Conservation (phyloP, 2,113 vertebrate species). For the Lethenteron reissneri region DNA sequence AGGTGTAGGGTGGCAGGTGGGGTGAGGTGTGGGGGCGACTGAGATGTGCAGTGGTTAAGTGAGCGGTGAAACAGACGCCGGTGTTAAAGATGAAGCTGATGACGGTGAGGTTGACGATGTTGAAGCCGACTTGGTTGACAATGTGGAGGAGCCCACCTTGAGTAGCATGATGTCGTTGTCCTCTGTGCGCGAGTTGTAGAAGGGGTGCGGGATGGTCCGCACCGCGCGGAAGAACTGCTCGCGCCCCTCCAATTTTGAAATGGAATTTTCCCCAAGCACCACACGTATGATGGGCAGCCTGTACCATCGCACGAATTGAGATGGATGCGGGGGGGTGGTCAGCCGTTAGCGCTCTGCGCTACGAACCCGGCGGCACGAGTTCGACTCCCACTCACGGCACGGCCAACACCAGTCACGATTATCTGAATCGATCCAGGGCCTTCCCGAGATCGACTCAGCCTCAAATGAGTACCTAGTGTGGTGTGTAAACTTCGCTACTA, state of each 20-base stretch:
- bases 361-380: no score
- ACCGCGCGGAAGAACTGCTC: slow-evolving; percentile 30
- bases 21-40: neutral
- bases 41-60: neutral
- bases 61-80: neutral
- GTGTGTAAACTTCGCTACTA: no score
- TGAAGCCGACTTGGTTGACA: neutral
- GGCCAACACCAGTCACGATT: no score
- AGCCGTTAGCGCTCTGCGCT: no score
- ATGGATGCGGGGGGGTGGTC: no score
- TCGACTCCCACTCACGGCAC: no score
- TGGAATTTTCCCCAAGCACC: slow-evolving; percentile 33
- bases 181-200: slow-evolving; percentile 22
- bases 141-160: slow-evolving; percentile 21
- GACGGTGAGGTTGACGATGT: neutral
- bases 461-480: no score
- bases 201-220: slow-evolving; percentile 27
- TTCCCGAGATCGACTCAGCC: no score
- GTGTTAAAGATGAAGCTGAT: neutral
- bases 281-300: slow-evolving; percentile 9
- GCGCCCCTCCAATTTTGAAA: slow-evolving; percentile 31
- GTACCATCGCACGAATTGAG: no score
- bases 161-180: slow-evolving; percentile 43
- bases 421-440: no score
- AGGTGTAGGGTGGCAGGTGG: neutral